These are phyloP conservation scores for Cynodonichthys magdalenae DNA, from an alignment of 2,797 vertebrate species.

Conservation along the genomic window DNA sequence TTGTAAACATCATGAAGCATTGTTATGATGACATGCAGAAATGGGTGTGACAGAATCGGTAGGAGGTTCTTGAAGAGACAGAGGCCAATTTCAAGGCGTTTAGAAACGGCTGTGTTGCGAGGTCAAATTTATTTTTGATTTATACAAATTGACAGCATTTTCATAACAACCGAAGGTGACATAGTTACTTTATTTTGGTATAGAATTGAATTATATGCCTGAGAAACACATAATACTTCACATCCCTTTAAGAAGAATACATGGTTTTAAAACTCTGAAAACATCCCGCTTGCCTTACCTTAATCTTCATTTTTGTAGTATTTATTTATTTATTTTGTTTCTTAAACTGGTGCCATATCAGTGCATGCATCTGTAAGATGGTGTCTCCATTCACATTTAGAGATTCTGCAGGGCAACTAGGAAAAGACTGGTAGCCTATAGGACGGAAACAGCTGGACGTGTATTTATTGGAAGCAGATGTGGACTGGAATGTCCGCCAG, in stretches of 20 bases:
- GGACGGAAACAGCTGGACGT: constrained; percentile 72
- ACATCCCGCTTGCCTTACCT: neutral
- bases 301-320: neutral
- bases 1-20: too few species aligned
- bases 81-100: too few species aligned
- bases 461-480: constrained; percentile 77
- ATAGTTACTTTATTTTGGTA: too few species aligned
- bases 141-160: too few species aligned
- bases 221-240: too few species aligned
- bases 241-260: neutral
- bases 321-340: constrained; percentile 18
- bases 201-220: too few species aligned
- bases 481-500: constrained; percentile 73
- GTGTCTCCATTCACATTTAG: constrained; percentile 41
- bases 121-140: too few species aligned
- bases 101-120: too few species aligned
- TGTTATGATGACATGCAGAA: too few species aligned
- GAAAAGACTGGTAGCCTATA: constrained; percentile 61
- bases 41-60: too few species aligned
- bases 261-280: neutral
- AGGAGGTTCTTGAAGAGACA: too few species aligned
- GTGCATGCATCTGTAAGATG: constrained; percentile 20
- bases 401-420: constrained; percentile 35
- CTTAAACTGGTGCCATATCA: constrained; percentile 12
- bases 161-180: too few species aligned